phyloP scores from a whole-genome alignment of 2,888 invertebrate species.

The Homarus gammarus region DNA sequence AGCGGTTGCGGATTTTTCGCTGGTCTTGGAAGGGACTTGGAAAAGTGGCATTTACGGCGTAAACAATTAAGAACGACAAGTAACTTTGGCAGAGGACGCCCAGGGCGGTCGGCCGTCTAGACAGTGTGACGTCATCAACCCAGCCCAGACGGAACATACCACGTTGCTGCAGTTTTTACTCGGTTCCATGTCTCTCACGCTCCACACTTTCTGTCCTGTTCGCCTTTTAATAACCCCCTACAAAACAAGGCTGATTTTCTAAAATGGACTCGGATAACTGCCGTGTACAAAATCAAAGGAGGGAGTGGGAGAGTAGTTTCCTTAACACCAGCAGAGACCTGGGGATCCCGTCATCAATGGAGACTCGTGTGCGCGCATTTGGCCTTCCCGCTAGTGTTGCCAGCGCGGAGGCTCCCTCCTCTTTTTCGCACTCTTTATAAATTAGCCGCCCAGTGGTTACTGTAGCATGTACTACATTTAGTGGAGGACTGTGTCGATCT shows the following conservation, averaged over 20 bases:
- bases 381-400: slow-evolving; percentile 54
- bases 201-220: not conserved
- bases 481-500: not conserved
- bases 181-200: slow-evolving; percentile 14
- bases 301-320: slow-evolving; percentile 36
- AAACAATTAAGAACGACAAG: slow-evolving; percentile 50
- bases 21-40: not conserved
- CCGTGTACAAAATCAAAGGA: not conserved
- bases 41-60: slow-evolving; percentile 36
- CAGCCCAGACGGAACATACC: slow-evolving; percentile 59
- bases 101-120: slow-evolving; percentile 58
- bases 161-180: slow-evolving; percentile 59
- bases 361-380: slow-evolving; percentile 61
- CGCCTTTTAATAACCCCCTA: not conserved
- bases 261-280: no score
- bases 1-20: not conserved
- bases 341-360: slow-evolving; percentile 51
- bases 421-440: slow-evolving; percentile 23
- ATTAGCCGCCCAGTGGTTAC: not conserved
- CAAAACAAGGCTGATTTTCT: no score
- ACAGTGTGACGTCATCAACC: slow-evolving; percentile 71
- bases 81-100: slow-evolving; percentile 59
- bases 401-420: slow-evolving; percentile 2
- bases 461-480: not conserved
- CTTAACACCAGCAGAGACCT: not conserved